phyloP scores from a whole-genome alignment of 2,113 vertebrate species.

The Neodon shergylaensis region DNA sequence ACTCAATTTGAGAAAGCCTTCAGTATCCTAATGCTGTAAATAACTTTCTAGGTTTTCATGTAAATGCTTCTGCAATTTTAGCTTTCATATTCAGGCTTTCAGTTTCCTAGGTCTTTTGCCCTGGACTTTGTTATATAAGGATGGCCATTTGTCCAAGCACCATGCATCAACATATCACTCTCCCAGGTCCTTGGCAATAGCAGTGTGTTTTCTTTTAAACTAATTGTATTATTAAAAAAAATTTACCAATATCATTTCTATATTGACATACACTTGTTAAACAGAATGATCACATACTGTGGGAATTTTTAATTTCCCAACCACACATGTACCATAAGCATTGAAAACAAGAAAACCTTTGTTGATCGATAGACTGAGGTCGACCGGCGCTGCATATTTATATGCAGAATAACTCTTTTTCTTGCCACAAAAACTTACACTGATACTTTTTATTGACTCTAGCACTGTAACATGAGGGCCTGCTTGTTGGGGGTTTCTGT shows the following conservation, averaged over 20 bases:
- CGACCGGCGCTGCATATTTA: not conserved
- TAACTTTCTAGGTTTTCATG: not conserved
- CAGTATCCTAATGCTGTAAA: not conserved
- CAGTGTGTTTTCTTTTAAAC: not conserved
- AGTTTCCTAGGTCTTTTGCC: not conserved
- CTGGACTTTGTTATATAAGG: not conserved
- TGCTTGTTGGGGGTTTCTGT: too few species aligned
- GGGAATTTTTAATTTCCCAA: not conserved
- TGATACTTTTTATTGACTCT: not conserved
- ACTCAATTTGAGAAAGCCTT: constrained; percentile 24
- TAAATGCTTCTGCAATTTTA: not conserved
- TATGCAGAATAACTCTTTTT: not conserved
- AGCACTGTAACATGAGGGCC: not conserved
- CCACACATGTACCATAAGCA: not conserved
- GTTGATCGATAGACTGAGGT: not conserved
- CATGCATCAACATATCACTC: not conserved
- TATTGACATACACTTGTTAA: constrained; percentile 17
- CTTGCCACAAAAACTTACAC: not conserved
- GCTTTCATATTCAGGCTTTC: constrained; percentile 10
- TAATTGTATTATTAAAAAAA: constrained; percentile 4
- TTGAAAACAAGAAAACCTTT: constrained; percentile 22
- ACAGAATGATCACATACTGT: not conserved
- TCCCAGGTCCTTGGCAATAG: not conserved
- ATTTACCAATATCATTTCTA: not conserved
- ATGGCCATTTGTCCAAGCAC: not conserved